Conservation (phyloP, 2,888 invertebrate species). For the Gerris lacustris region DNA sequence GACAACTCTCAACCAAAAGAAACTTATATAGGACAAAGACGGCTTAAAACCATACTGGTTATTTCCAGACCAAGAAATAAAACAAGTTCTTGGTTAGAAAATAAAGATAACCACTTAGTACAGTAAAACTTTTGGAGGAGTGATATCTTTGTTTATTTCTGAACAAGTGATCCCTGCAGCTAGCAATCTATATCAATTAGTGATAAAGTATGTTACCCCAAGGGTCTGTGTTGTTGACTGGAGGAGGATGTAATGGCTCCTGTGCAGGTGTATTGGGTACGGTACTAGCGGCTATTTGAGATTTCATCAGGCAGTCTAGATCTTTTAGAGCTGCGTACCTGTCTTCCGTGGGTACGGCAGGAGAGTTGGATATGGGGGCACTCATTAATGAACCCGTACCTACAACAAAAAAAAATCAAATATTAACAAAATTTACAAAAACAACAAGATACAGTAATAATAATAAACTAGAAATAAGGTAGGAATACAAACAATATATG, state of each 20-base stretch:
- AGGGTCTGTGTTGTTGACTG: not conserved
- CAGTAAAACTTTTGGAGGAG: too few species aligned
- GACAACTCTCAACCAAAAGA: too few species aligned
- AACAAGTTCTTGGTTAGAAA: too few species aligned
- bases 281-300: slow-evolving; percentile 27
- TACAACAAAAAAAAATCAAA: slow-evolving; percentile 1
- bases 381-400: slow-evolving; percentile 7
- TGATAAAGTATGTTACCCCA: not conserved
- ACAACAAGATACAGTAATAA: slow-evolving; percentile 16
- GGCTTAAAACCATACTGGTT: too few species aligned
- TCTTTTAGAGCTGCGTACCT: slow-evolving; percentile 92
- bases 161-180: too few species aligned
- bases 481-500: too few species aligned
- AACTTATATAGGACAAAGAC: too few species aligned
- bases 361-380: slow-evolving; percentile 8
- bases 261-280: not conserved
- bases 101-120: too few species aligned
- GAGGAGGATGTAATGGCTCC: not conserved
- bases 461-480: too few species aligned
- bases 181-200: too few species aligned
- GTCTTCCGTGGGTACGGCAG: slow-evolving; percentile 52
- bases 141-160: too few species aligned
- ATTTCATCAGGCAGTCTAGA: slow-evolving; percentile 57
- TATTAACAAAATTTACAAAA: slow-evolving; percentile 16
- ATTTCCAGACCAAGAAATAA: too few species aligned